A percentile compares a stretch with the other conserved stretches of the same genome.
Evolutionary conservation across 2,797 vertebrate species (phyloP).

Genomic region (Cephalopachus bancanus): DNA sequence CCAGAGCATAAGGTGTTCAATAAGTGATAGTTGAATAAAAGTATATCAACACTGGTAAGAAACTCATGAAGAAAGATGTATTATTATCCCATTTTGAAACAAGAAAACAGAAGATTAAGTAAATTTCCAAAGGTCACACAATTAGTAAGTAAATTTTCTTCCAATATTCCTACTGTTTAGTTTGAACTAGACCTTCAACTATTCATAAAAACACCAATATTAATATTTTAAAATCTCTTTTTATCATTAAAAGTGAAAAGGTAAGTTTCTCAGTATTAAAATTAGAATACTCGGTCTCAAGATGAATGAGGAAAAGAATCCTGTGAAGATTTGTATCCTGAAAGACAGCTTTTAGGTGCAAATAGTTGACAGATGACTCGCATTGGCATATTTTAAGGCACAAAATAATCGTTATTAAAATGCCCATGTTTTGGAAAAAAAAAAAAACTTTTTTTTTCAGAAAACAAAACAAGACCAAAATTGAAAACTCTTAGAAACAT

Average conservation of each 20-base stretch:
- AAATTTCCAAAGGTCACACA: neutral
- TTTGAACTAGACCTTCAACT: conserved; percentile 56
- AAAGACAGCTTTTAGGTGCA: neutral
- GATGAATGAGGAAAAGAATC: neutral
- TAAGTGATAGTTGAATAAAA: neutral
- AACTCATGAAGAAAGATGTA: neutral
- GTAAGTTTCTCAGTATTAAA: neutral
- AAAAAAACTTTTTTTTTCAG: neutral
- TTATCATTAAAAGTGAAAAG: conserved; percentile 10
- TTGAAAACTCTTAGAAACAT: conserved; percentile 29
- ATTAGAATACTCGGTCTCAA: neutral
- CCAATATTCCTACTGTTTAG: conserved; percentile 35
- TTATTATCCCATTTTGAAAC: neutral
- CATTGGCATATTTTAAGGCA: neutral
- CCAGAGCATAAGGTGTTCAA: neutral
- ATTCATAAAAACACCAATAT: conserved; percentile 60
- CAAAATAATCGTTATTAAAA: conserved; percentile 60
- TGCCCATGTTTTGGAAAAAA: neutral
- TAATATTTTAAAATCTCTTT: conserved; percentile 66
- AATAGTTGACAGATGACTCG: neutral
- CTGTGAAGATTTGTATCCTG: neutral
- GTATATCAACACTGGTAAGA: neutral
- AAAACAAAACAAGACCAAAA: conserved; percentile 56
- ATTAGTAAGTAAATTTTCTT: conserved; percentile 1
- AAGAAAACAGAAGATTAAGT: neutral